phyloP scores from a whole-genome alignment of 2,113 vertebrate genomes.

The Scytalopus superciliaris region DNA sequence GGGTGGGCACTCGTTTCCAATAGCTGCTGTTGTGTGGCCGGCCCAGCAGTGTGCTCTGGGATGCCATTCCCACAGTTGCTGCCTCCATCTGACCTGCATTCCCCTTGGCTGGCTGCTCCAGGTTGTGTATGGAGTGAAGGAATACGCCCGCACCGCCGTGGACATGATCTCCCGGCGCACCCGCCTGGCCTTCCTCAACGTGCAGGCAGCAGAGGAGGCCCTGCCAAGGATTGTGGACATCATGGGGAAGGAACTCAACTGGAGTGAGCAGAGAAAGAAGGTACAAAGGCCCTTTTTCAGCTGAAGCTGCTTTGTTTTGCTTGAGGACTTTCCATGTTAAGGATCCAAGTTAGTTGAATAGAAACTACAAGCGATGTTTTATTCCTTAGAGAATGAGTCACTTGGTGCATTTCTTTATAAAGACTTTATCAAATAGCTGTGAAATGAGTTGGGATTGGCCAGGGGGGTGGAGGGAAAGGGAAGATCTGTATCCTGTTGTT shows the following conservation, averaged over 20 bases:
- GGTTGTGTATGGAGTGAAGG: slow-evolving; percentile 90
- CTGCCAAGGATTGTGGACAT: slow-evolving; percentile 91
- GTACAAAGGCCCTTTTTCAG: slow-evolving; percentile 63
- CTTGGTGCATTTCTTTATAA: not conserved
- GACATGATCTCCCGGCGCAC: slow-evolving; percentile 93
- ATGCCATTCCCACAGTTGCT: fast-evolving
- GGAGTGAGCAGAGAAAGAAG: slow-evolving; percentile 85
- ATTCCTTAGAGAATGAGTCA: not conserved
- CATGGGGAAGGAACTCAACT: slow-evolving; percentile 90
- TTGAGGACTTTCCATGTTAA: not conserved
- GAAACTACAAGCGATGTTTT: not conserved
- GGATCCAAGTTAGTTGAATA: not conserved
- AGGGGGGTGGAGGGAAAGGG: not conserved
- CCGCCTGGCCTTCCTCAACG: slow-evolving; percentile 92
- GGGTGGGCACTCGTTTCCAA: not conserved
- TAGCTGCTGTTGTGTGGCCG: fast-evolving
- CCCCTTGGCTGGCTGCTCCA: not conserved
- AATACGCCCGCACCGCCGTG: slow-evolving; percentile 92
- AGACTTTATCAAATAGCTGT: not conserved
- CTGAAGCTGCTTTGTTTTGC: not conserved
- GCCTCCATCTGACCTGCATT: fast-evolving
- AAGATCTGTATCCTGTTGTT: not conserved
- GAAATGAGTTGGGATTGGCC: not conserved
- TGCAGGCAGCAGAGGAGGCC: slow-evolving; percentile 95
- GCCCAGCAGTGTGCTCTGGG: fast-evolving